Evolutionary conservation across 2,797 vertebrate species (phyloP).

Genomic region (Sebastes minor): DNA sequence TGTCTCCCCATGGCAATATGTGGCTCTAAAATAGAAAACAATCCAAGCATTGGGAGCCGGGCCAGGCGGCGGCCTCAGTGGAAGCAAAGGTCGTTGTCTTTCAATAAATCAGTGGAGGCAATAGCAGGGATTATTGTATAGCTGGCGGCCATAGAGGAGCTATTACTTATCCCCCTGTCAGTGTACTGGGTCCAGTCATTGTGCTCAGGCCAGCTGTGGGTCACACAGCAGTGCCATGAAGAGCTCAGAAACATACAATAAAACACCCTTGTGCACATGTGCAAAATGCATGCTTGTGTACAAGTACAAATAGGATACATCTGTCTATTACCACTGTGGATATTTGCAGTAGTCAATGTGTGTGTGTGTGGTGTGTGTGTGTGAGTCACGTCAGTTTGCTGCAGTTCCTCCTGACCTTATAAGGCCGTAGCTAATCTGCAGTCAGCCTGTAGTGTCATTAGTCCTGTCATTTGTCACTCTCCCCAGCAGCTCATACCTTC

Average conservation of each 20-base stretch:
- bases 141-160: slow-evolving; percentile 57
- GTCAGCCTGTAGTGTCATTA: slow-evolving; percentile 42
- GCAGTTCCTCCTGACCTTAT: slow-evolving; percentile 56
- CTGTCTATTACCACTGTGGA: not conserved
- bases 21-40: slow-evolving; percentile 62
- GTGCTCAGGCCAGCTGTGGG: slow-evolving; percentile 51
- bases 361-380: not conserved
- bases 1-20: slow-evolving; percentile 49
- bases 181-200: slow-evolving; percentile 34
- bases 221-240: slow-evolving; percentile 24
- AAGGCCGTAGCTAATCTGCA: slow-evolving; percentile 55
- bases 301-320: slow-evolving; percentile 6
- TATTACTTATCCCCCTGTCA: slow-evolving; percentile 67
- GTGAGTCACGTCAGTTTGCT: slow-evolving; percentile 22
- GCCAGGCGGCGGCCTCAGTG: slow-evolving; percentile 39
- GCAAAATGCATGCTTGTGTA: not conserved
- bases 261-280: slow-evolving; percentile 3
- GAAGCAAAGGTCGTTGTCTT: slow-evolving; percentile 67
- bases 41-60: slow-evolving; percentile 50
- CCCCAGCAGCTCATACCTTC: slow-evolving; percentile 19
- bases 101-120: slow-evolving; percentile 72
- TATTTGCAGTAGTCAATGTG: not conserved
- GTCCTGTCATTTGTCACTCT: slow-evolving; percentile 58
- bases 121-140: slow-evolving; percentile 65
- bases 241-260: slow-evolving; percentile 19